Evolutionary conservation across 2,113 vertebrate species (phyloP).

Genomic region (Elephas maximus): DNA sequence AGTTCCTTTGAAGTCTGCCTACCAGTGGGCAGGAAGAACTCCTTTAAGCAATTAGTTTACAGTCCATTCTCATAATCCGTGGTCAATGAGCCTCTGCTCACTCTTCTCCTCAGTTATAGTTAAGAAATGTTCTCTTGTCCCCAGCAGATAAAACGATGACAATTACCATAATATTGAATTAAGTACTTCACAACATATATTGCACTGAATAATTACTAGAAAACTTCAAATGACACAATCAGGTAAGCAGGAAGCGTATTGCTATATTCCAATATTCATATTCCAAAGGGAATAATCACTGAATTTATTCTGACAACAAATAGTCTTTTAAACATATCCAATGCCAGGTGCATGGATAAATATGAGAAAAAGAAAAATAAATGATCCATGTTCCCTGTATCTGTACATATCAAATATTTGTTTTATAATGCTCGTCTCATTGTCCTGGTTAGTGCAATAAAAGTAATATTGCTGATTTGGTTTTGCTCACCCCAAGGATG

Average conservation of each 20-base stretch:
- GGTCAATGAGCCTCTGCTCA: neutral
- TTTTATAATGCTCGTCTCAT: neutral
- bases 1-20: neutral
- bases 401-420: neutral
- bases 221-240: neutral
- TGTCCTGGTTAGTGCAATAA: too few species aligned
- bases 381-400: too few species aligned
- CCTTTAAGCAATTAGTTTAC: neutral
- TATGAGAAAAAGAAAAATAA: too few species aligned
- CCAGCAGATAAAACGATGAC: neutral
- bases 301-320: neutral
- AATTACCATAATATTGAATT: neutral
- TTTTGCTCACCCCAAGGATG: too few species aligned
- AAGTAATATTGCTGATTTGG: too few species aligned
- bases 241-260: neutral
- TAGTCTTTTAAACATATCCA: too few species aligned
- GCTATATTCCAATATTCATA: neutral
- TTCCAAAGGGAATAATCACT: neutral
- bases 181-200: neutral
- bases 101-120: neutral
- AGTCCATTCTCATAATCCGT: too few species aligned
- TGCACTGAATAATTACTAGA: neutral
- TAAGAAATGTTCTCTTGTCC: neutral
- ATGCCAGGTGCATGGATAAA: too few species aligned
- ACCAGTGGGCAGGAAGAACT: neutral